Evolutionary conservation across 1,140 invertebrate species (phyloP).

Genomic region (Lineus longissimus): DNA sequence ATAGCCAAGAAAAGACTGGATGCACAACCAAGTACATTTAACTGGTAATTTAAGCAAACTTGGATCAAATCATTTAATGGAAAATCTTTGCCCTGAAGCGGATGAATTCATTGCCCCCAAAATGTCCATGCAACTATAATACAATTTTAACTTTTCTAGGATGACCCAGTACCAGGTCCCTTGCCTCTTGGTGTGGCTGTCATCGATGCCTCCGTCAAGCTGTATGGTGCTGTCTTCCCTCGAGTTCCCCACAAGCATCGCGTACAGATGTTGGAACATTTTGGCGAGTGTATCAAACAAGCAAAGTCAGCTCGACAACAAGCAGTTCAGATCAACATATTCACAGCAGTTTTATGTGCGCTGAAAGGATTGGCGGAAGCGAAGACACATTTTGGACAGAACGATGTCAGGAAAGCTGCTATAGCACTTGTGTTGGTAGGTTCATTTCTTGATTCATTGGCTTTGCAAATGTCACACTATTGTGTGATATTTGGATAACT

Average conservation of each 20-base stretch:
- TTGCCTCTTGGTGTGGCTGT: constrained; percentile 93
- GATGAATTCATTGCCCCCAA: too few species aligned
- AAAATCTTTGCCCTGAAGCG: too few species aligned
- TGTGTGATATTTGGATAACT: too few species aligned
- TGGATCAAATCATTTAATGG: too few species aligned
- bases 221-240: constrained; percentile 93
- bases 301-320: constrained; percentile 88
- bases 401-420: constrained; percentile 83
- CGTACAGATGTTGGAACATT: constrained; percentile 95
- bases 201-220: constrained; percentile 86
- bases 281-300: constrained; percentile 86
- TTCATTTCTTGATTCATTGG: constrained; percentile 7
- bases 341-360: constrained; percentile 86
- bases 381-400: constrained; percentile 80
- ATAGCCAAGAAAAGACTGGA: too few species aligned
- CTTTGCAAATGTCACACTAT: too few species aligned
- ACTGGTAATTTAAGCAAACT: too few species aligned
- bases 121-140: too few species aligned
- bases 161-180: constrained; percentile 67
- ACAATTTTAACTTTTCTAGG: constrained; percentile 32
- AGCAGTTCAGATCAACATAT: constrained; percentile 95
- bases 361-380: constrained; percentile 81
- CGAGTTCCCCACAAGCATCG: constrained; percentile 91
- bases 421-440: constrained; percentile 67
- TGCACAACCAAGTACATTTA: too few species aligned